Conservation (phyloP, 2,888 invertebrate species). For the Syrista parreyssii region DNA sequence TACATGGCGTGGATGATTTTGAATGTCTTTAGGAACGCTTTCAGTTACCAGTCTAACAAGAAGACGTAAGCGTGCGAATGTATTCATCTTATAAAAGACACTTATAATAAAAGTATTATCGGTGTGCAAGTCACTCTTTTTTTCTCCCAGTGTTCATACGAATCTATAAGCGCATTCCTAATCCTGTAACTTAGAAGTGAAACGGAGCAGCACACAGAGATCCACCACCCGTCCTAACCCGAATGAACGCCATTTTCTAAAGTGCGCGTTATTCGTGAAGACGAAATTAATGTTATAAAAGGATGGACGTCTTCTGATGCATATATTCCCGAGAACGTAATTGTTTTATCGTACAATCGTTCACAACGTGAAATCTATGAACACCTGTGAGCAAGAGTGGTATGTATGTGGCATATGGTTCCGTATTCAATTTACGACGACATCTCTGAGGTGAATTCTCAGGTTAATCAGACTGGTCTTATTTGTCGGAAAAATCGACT, state of each 20-base stretch:
- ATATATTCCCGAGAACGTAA: not conserved
- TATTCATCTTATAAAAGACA: not conserved
- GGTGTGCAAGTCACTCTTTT: not conserved
- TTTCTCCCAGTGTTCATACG: not conserved
- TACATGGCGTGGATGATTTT: not conserved
- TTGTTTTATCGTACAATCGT: not conserved
- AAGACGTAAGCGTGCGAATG: not conserved
- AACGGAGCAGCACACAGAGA: not conserved
- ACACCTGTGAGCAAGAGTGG: not conserved
- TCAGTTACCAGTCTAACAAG: not conserved
- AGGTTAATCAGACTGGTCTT: too few relatives aligned
- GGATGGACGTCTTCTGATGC: not conserved
- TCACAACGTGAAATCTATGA: not conserved
- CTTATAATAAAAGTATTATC: not conserved
- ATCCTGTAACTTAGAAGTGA: not conserved
- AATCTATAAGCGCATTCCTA: not conserved
- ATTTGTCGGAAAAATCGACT: not conserved
- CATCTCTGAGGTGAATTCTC: too few relatives aligned
- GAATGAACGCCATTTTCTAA: constrained; percentile 37
- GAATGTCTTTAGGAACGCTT: not conserved
- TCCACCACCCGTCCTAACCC: constrained; percentile 1
- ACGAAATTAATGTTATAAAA: not conserved
- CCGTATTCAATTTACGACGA: not conserved
- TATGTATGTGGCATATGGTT: not conserved
- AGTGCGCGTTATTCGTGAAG: constrained; percentile 22